Evolutionary conservation across 2,113 vertebrate species (phyloP).

Genomic region (Leuciscus idus): DNA sequence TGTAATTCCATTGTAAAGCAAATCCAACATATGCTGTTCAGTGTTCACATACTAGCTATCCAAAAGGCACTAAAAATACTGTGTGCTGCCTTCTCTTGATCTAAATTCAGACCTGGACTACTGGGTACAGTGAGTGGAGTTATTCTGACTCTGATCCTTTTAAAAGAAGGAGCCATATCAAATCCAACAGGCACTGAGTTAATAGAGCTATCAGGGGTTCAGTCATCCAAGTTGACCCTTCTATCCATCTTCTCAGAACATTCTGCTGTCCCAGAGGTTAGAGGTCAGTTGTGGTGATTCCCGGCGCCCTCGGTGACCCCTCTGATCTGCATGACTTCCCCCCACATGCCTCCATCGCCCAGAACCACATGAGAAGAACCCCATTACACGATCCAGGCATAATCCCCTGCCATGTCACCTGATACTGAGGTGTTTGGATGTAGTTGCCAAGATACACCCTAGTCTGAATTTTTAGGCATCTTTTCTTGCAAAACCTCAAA

Average conservation of each 20-base stretch:
- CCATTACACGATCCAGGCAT: not conserved
- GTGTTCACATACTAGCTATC: conserved; percentile 1
- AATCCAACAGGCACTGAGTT: not conserved
- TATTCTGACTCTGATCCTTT: conserved; percentile 29
- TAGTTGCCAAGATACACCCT: not conserved
- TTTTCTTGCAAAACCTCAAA: not conserved
- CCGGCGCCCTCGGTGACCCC: not conserved
- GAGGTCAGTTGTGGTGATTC: not conserved
- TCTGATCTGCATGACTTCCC: not conserved
- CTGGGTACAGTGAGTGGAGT: not conserved
- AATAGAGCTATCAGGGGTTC: not conserved
- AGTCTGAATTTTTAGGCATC: not conserved
- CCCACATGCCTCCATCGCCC: not conserved
- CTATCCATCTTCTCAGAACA: not conserved
- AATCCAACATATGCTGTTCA: conserved; percentile 1
- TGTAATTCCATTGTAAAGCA: conserved; percentile 27
- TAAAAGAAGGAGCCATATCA: not conserved
- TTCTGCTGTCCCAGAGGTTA: conserved; percentile 8
- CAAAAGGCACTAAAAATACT: conserved; percentile 47
- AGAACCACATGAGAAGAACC: not conserved
- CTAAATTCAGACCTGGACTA: conserved; percentile 43
- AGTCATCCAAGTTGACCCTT: not conserved
- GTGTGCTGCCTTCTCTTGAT: conserved; percentile 23
- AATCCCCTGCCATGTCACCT: conserved; percentile 29
- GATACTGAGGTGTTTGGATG: conserved; percentile 26